phyloP scores from a whole-genome alignment of 2,113 vertebrate species.

The Neopipo cinnamomea region DNA sequence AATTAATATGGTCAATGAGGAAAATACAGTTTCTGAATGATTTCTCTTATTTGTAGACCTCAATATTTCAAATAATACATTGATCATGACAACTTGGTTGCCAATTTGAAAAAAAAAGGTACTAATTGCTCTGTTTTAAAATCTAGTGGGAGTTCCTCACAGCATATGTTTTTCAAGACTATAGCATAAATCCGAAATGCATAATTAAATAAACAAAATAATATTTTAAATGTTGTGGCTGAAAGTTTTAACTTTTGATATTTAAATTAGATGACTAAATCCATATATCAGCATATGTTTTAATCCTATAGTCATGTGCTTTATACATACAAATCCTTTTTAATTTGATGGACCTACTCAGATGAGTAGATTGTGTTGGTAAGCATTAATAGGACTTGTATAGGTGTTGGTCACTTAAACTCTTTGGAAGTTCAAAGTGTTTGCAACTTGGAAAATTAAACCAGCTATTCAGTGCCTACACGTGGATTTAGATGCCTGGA shows the following conservation, averaged over 20 bases:
- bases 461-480: slow-evolving; percentile 53
- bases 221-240: background rate
- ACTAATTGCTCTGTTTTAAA: background rate
- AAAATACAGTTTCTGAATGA: background rate
- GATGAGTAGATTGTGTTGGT: background rate
- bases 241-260: background rate
- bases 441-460: slow-evolving; percentile 26
- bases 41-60: background rate
- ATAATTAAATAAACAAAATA: background rate
- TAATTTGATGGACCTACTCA: background rate
- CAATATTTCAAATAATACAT: background rate
- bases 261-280: background rate
- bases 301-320: background rate
- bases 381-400: background rate
- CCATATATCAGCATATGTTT: background rate
- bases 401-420: background rate
- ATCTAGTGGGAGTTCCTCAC: background rate
- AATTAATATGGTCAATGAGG: background rate
- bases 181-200: background rate
- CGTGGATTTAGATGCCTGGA: slow-evolving; percentile 30
- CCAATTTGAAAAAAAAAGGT: background rate
- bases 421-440: slow-evolving; percentile 1
- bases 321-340: background rate
- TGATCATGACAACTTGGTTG: background rate
- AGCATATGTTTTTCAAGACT: background rate